Percentiles rank a stretch among this genome's conserved stretches.
Conservation (phyloP, 1,140 invertebrate genomes). For the Theocolax elegans region DNA sequence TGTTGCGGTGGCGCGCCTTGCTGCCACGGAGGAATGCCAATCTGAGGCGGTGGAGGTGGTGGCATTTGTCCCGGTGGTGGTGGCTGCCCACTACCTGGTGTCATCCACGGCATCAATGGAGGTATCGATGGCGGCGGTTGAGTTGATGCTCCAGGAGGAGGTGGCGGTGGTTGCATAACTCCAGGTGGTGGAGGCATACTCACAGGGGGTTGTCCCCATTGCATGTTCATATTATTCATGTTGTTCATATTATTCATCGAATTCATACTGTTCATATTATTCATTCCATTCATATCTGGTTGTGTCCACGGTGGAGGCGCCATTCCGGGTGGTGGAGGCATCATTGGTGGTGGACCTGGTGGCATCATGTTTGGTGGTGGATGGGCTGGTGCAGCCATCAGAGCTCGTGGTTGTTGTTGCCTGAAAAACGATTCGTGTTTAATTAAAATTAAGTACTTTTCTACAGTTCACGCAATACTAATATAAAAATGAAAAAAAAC, state of each 20-base stretch:
- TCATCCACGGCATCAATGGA: slow-evolving; percentile 69
- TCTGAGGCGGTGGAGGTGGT: slow-evolving; percentile 63
- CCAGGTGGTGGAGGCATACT: slow-evolving; percentile 66
- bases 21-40: slow-evolving; percentile 66
- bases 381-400: slow-evolving; percentile 72
- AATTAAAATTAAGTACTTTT: too few relatives aligned
- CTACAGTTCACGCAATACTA: slow-evolving; percentile 7
- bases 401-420: slow-evolving; percentile 70
- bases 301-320: slow-evolving; percentile 67
- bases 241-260: slow-evolving; percentile 50
- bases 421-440: too few relatives aligned
- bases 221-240: slow-evolving; percentile 63
- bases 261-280: slow-evolving; percentile 50
- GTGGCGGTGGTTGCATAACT: slow-evolving; percentile 69
- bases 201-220: slow-evolving; percentile 63
- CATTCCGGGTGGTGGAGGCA: slow-evolving; percentile 66
- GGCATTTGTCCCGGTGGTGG: slow-evolving; percentile 53
- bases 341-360: slow-evolving; percentile 61
- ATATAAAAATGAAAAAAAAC: neutral
- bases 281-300: slow-evolving; percentile 46
- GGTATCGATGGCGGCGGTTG: slow-evolving; percentile 63
- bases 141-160: slow-evolving; percentile 68
- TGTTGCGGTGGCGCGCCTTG: slow-evolving; percentile 46
- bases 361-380: slow-evolving; percentile 65
- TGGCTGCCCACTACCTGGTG: slow-evolving; percentile 63